phyloP scores from a whole-genome alignment of 2,797 vertebrate genomes.

The Sebastes flavidus region DNA sequence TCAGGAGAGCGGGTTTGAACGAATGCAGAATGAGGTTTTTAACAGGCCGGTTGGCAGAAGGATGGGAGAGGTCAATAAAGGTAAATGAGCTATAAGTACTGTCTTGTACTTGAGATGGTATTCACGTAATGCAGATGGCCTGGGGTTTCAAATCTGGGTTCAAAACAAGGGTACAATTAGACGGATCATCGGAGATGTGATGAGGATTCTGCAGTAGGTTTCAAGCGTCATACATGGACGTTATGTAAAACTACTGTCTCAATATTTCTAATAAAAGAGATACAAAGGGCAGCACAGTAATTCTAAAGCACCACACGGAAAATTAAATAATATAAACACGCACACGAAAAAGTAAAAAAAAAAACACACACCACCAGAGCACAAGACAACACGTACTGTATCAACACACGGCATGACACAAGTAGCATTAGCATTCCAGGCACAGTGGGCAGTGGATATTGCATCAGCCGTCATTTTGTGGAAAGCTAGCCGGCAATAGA shows the following conservation, averaged over 20 bases:
- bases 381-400: conserved; percentile 41
- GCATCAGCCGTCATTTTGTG: conserved; percentile 74
- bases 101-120: conserved; percentile 56
- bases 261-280: not conserved
- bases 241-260: not conserved
- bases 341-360: not conserved
- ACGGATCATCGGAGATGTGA: not conserved
- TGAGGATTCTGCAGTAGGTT: not conserved
- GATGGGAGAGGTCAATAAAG: conserved; percentile 72
- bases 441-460: conserved; percentile 73
- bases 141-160: conserved; percentile 35
- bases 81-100: conserved; percentile 72
- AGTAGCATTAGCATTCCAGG: conserved; percentile 65
- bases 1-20: conserved; percentile 68
- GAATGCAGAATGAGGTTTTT: conserved; percentile 75
- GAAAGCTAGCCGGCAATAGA: conserved; percentile 27
- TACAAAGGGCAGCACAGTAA: not conserved
- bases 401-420: conserved; percentile 58
- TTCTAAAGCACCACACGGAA: conserved; percentile 36
- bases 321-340: conserved; percentile 9
- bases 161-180: conserved; percentile 13
- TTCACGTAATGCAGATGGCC: conserved; percentile 50
- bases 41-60: conserved; percentile 66
- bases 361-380: conserved; percentile 33
- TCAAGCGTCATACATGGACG: not conserved